A percentile compares a stretch with the other conserved stretches of the same genome.
phyloP scores from a whole-genome alignment of 1,140 invertebrate species.

The Trichonephila clavipes region DNA sequence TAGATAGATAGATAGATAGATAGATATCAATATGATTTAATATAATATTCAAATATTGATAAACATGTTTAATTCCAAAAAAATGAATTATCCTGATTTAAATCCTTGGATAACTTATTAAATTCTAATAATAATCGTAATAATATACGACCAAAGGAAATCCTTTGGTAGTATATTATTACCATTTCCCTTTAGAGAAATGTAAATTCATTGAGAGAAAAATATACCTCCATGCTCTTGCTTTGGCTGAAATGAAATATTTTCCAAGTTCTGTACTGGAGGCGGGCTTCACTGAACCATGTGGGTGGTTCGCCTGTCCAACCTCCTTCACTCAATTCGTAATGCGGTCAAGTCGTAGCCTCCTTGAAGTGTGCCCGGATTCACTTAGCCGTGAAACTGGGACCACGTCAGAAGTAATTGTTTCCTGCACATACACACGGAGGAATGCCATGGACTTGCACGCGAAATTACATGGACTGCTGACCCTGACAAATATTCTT shows the following conservation, averaged over 20 bases:
- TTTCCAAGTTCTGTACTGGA: background rate
- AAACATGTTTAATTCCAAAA: too few relatives aligned
- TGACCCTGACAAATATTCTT: constrained; percentile 44
- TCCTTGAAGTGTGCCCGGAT: background rate
- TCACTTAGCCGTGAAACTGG: constrained; percentile 43
- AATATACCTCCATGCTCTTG: background rate
- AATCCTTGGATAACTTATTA: too few relatives aligned
- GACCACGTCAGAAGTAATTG: constrained; percentile 36
- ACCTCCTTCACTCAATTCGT: background rate
- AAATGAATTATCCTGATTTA: too few relatives aligned
- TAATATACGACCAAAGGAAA: too few relatives aligned
- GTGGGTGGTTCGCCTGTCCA: background rate
- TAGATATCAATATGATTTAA: too few relatives aligned
- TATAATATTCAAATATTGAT: too few relatives aligned
- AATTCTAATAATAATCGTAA: too few relatives aligned
- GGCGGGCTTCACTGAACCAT: background rate
- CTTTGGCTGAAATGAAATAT: constrained; percentile 12
- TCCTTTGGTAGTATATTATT: too few relatives aligned
- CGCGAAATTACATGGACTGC: constrained; percentile 58
- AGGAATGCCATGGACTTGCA: background rate
- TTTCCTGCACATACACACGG: constrained; percentile 43
- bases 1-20: too few relatives aligned
- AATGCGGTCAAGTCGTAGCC: constrained; percentile 3
- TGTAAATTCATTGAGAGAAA: too few relatives aligned
- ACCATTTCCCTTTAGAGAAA: too few relatives aligned